Evolutionary conservation across 1,140 invertebrate genomes (phyloP).

Genomic region (Platorchestia sp.): DNA sequence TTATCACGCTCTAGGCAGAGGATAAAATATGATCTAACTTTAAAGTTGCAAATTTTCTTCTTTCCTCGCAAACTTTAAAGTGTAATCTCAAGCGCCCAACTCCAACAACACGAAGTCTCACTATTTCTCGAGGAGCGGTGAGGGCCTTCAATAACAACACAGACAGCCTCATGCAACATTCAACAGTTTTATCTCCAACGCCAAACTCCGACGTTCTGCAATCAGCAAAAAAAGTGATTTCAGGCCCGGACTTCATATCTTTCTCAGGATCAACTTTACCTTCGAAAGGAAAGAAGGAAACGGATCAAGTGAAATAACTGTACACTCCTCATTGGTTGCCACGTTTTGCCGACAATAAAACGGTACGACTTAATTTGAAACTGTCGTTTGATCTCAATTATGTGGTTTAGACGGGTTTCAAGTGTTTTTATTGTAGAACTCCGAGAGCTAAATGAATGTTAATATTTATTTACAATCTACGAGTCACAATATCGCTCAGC

Average conservation of each 20-base stretch:
- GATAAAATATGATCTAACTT: too few species aligned
- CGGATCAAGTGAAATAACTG: not conserved
- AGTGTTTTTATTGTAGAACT: not conserved
- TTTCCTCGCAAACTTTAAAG: too few species aligned
- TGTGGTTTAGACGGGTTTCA: not conserved
- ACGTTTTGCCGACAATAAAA: not conserved
- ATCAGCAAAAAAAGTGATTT: not conserved
- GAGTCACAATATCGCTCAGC: not conserved
- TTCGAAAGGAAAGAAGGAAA: not conserved
- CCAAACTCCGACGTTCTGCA: not conserved
- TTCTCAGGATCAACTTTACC: not conserved
- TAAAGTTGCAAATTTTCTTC: too few species aligned
- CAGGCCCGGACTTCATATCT: not conserved
- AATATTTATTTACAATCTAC: not conserved
- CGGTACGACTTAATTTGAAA: not conserved
- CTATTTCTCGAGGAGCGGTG: too few species aligned
- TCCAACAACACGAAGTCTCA: too few species aligned
- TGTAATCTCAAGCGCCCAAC: too few species aligned
- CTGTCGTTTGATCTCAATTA: not conserved
- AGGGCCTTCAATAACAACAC: too few species aligned
- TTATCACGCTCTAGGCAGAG: too few species aligned
- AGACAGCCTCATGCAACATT: not conserved
- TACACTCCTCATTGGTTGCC: not conserved
- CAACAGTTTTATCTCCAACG: not conserved
- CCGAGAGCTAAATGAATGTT: not conserved